Evolutionary conservation across 1,140 invertebrate genomes (phyloP), one percentile per base, ranked within the genome.

Genomic region (Aphidius gifuensis): DNA sequence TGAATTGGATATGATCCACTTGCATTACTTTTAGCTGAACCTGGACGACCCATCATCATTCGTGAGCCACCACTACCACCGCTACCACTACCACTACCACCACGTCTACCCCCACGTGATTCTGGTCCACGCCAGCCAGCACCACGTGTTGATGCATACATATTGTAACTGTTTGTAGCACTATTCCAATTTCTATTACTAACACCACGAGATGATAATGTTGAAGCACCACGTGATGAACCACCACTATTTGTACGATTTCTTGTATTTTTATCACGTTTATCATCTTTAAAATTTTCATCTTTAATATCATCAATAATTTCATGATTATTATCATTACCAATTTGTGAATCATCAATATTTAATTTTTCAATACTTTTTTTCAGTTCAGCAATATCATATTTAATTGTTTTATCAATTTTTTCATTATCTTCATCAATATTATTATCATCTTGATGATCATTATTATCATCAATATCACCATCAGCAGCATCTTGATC

Each of bases 1-100:
- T 80, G 78, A n/a, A 3, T 38, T 38, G 75, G 75, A 11, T 82
- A 83, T 0, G 70, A 81, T 43, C 82, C 78, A 32, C 23, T 32
- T 32, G 23, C 23, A 32, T 32, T 32, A 51, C 76, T 76, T 47
- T 78, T 75, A 0, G 68, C 72, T 0, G 75, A 76, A 42, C 74
- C 68, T 16, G 75, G 71, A 32, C 77, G 74, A 9, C 76, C 73
- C 4, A 72, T 56, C 0, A 72, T 56, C 0, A 72, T 58, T 42
- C 70, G 58, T n/a, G 68, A 64, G 1, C 69, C 70, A 11, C 74
- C 62, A 42, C 78, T 72, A 2, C 79, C 73, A 16, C 77, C 76
- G 32, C 74, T 73, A 11, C 70, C 73, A 40, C 73, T 70, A 76
- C 74, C 78, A 32, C 78, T 71, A 32, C 23, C 4, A 48, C 76